Evolutionary conservation across 1,140 invertebrate species (phyloP).

Genomic region (Phthorimaea operculella): DNA sequence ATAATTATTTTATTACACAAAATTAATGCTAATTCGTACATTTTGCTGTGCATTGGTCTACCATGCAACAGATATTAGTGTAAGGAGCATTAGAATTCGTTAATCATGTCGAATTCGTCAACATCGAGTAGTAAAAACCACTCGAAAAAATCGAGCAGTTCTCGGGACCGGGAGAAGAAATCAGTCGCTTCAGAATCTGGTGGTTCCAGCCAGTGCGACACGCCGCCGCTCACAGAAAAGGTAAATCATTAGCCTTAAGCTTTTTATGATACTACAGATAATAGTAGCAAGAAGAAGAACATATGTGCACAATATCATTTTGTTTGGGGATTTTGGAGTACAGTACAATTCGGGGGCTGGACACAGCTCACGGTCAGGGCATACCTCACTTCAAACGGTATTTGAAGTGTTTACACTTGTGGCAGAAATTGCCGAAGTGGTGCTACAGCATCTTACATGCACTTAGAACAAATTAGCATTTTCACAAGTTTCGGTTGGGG

Average conservation of each 20-base stretch:
- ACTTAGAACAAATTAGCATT: no score
- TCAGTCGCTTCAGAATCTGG: conserved; percentile 56
- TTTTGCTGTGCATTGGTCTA: not conserved
- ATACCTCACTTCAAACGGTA: no score
- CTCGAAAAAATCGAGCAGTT: conserved; percentile 45
- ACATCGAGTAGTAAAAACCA: conserved; percentile 50
- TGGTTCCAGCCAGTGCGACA: conserved; percentile 61
- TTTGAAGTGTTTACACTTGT: no score
- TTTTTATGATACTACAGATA: no score
- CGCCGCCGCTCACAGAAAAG: conserved; percentile 61
- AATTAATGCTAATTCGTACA: not conserved
- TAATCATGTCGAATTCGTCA: conserved; percentile 45
- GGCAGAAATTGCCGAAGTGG: no score
- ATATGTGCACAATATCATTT: no score
- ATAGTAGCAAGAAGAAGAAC: not conserved
- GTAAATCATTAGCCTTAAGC: no score
- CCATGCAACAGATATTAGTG: not conserved
- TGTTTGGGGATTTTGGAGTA: no score
- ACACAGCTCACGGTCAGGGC: no score
- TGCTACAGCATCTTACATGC: no score
- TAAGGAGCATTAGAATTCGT: not conserved
- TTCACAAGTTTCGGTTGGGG: no score
- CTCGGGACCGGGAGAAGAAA: conserved; percentile 58
- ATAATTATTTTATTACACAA: not conserved
- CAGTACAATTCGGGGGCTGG: no score